These are phyloP conservation scores for Orbicella faveolata DNA, from an alignment of 64 coral and sea anemone genomes.

Conservation along the genomic window DNA sequence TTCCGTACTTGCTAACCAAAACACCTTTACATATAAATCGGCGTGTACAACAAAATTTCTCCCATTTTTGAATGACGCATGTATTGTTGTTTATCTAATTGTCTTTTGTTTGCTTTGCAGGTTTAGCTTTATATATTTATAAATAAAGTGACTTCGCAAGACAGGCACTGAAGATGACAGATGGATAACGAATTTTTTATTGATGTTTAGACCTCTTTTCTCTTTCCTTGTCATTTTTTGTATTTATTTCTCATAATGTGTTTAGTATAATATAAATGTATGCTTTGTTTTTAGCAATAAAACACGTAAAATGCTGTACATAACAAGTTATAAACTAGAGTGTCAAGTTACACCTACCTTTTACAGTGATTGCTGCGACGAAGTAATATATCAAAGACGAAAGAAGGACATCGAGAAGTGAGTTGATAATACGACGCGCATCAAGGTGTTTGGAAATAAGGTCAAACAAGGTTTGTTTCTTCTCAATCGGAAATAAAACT, in stretches of 20 bases:
- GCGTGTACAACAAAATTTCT: no score
- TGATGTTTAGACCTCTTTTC: not conserved
- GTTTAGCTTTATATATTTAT: slow-evolving; percentile 89
- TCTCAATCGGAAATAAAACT: no score
- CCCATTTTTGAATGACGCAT: not conserved
- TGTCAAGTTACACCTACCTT: not conserved
- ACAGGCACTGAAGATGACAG: not conserved
- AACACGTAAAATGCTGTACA: no score
- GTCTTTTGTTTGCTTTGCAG: slow-evolving; percentile 41
- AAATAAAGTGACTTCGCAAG: not conserved
- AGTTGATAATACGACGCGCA: no score
- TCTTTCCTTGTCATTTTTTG: not conserved
- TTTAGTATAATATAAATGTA: not conserved
- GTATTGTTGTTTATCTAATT: not conserved
- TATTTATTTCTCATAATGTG: not conserved
- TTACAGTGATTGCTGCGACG: no score
- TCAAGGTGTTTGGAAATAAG: no score
- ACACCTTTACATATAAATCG: no score
- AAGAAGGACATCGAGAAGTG: no score
- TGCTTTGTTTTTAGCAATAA: no score
- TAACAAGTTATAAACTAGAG: not conserved
- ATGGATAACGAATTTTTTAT: not conserved
- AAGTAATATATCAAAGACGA: no score
- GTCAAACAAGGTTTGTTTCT: no score
- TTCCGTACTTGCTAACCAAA: no score